Base-by-base conservation (phyloP, 2,113 vertebrate genomes). In the Eolophus roseicapilla region DNA sequence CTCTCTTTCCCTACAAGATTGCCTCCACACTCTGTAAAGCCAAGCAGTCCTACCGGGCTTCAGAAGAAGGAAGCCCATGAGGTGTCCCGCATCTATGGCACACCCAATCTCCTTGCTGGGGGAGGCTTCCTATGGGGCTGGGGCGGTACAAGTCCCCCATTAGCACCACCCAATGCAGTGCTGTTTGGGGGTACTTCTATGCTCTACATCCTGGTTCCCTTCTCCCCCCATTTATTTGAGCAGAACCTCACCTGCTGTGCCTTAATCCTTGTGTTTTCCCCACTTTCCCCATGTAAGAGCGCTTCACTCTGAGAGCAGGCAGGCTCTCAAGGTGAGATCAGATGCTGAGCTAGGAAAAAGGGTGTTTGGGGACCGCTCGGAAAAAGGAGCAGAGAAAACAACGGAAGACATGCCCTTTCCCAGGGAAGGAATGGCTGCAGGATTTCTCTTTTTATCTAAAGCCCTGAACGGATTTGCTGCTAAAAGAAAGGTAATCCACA, bases 401-500 rank as follows among this genome's bases (percentile, higher is more conserved):
- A 57, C 6, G 7, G 60, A 59, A 94, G 92, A 88, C 37, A n/a
- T 68, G 64, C 9, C 62, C 76, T 81, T 96, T 82, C 83, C 88
- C 80, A 65, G 70, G 11, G 29, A 92, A 13, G 57, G 83, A 73
- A 92, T 0, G 49, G 74, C 92, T 91, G 77, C 62, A 85, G 88
- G 91, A 91, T 95, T 91, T 91, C 92, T 88, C 86, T 76, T 92
- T 96, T 91, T 76, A 87, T 93, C 92, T 94, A 84, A 96, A 63
- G 57, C 88, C 86, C 88, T 33, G 70, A 91, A 91, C 27, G 50
- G 86, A 82, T 93, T 84, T 91, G 74, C 93, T 11, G 4, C 92
- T 90, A 92, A 94, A 95, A 91, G 83, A 84, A 94, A 95, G 86
- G 92, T 96, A 96, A 92, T 94, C 95, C 95, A 96, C 84, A 90